Percentiles rank a stretch among this genome's conserved stretches.
phyloP scores from a whole-genome alignment of 1,140 invertebrate genomes.

The Akabosia matsudoensis region DNA sequence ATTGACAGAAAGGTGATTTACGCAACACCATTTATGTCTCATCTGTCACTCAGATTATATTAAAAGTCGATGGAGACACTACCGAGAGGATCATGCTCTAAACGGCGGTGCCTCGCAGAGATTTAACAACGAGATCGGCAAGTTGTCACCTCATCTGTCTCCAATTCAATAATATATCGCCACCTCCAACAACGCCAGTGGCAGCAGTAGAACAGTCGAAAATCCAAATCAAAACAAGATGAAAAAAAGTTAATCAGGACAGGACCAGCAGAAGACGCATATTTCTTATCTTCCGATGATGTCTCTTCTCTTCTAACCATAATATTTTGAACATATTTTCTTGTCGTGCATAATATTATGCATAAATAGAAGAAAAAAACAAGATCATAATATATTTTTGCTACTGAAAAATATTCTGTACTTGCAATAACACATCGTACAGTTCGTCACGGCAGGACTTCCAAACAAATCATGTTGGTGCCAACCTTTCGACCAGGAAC shows the following conservation, averaged over 20 bases:
- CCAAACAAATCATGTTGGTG: not conserved
- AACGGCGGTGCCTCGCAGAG: no score
- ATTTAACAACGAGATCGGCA: not conserved
- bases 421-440: not conserved
- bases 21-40: constrained; percentile 7
- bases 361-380: no score
- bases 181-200: not conserved
- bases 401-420: not conserved
- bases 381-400: not conserved
- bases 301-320: no score
- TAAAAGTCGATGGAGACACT: not conserved
- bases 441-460: not conserved
- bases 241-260: not conserved
- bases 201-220: not conserved
- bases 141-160: constrained; percentile 19
- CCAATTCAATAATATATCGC: not conserved
- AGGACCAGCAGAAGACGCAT: no score
- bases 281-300: no score
- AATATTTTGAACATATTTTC: not conserved
- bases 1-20: constrained; percentile 16
- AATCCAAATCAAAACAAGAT: not conserved
- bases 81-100: not conserved
- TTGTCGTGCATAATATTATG: no score
- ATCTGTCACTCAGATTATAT: constrained; percentile 1
- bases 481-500: not conserved